phyloP scores from a whole-genome alignment of 2,888 invertebrate genomes.

The Torymus texanus region DNA sequence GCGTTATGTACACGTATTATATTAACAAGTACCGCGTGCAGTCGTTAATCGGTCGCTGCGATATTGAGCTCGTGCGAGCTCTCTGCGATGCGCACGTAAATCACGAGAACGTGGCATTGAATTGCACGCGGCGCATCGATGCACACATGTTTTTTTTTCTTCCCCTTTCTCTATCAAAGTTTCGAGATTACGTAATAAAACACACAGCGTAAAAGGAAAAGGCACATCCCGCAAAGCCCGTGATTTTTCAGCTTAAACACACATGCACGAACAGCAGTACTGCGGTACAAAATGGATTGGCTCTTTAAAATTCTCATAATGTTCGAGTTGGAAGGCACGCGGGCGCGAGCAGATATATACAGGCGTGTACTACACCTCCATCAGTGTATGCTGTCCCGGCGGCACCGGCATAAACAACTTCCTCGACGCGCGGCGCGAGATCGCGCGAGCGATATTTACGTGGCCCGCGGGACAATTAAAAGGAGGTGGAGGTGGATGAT shows the following conservation, averaged over 20 bases:
- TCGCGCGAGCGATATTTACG: constrained; percentile 38
- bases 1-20: not conserved
- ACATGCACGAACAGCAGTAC: too few relatives aligned
- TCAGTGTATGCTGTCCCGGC: not conserved
- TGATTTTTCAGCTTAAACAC: too few relatives aligned
- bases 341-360: not conserved
- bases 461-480: constrained; percentile 51
- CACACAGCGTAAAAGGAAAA: not conserved
- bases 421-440: constrained; percentile 22
- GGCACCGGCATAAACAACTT: constrained; percentile 35
- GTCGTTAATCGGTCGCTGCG: constrained; percentile 1
- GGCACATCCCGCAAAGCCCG: too few relatives aligned
- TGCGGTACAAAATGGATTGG: not conserved
- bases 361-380: not conserved
- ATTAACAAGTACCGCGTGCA: not conserved
- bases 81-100: not conserved
- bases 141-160: not conserved
- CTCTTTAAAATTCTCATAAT: constrained; percentile 32
- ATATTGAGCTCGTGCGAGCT: not conserved
- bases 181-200: not conserved
- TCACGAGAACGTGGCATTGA: not conserved
- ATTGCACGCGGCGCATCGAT: too few relatives aligned
- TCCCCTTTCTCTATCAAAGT: not conserved
- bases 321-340: not conserved
- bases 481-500: constrained; percentile 33